Conservation (phyloP, 2,888 invertebrate species). For the Camptogramma bilineatum region DNA sequence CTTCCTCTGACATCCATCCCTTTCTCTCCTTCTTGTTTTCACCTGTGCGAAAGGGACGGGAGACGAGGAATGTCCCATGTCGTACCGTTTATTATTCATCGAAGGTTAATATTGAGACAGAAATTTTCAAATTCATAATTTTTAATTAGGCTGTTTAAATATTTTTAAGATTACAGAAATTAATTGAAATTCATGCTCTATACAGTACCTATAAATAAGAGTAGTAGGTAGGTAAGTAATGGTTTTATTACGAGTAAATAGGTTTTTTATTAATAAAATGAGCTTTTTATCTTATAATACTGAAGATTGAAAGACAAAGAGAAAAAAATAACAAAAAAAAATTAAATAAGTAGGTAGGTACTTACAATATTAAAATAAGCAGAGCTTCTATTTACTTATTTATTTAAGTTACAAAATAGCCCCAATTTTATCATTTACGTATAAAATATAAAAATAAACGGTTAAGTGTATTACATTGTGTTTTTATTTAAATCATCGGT, state of each 20-base stretch:
- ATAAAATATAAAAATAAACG: slow-evolving; percentile 45
- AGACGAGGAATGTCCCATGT: slow-evolving; percentile 72
- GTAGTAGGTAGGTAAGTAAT: too few relatives aligned
- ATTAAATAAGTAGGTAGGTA: too few relatives aligned
- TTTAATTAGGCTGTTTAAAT: slow-evolving; percentile 28
- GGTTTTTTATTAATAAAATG: too few relatives aligned
- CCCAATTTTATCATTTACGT: slow-evolving; percentile 12
- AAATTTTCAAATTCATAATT: slow-evolving; percentile 43
- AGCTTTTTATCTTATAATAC: too few relatives aligned
- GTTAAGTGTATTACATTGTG: slow-evolving; percentile 54
- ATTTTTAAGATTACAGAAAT: neutral
- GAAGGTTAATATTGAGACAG: slow-evolving; percentile 60
- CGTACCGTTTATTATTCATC: slow-evolving; percentile 74
- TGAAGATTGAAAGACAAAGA: too few relatives aligned
- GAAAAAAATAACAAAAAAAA: too few relatives aligned
- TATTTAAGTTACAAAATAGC: slow-evolving; percentile 14
- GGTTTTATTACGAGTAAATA: too few relatives aligned
- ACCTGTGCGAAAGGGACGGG: slow-evolving; percentile 48
- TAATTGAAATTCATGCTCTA: neutral
- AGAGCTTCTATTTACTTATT: too few relatives aligned
- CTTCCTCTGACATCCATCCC: slow-evolving; percentile 64
- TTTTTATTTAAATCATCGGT: slow-evolving; percentile 65
- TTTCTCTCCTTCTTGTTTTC: slow-evolving; percentile 40
- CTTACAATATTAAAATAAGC: too few relatives aligned
- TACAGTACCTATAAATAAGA: too few relatives aligned